Evolutionary conservation across 1,140 invertebrate genomes (phyloP), one percentile per base, ranked within the genome.

Genomic region (Hyposmocoma kahamanoa): DNA sequence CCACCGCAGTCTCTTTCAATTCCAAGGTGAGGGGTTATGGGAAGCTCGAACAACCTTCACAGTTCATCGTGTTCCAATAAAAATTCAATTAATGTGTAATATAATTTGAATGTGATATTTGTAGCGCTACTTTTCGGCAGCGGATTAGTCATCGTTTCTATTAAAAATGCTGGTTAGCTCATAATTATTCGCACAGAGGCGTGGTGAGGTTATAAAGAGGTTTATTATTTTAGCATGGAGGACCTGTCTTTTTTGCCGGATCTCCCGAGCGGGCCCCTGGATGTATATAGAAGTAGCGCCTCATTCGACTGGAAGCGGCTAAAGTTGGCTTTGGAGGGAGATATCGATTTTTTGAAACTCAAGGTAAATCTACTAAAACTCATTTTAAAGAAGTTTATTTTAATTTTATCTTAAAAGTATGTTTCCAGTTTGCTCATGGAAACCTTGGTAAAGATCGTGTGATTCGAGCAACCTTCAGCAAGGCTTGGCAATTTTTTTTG

Each of bases 291-390:
- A 60, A 91, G 90, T 56, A 88, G 86, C 48, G 90, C 93, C 3
- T 90, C 90, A 5, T 96, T 96, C 67, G 88, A 94, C 71, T 96
- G 94, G 94, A 94, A 94, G 74, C 82, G 89, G 51, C 88, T 96
- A 76, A 92, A 90, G 58, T 56, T 93, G 28, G 89, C 92, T 45
- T 80, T 95, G 38, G 92, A 95, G 72, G 90, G 90, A 70, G 90
- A 91, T 50, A 90, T 93, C 62, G 88, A 93, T 36, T 79, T 91
- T 43, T 77, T 95, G 20, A 89, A 89, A 74, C 90, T 92, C 45
- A 94, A 94, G 88, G 93, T 94, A 76, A 73, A 62, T 65, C 8
- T 3, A 17, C n/a, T n/a, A n/a, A n/a, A n/a, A n/a, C n/a, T n/a
- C n/a, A n/a, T n/a, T n/a, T n/a, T n/a, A n/a, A n/a, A n/a, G n/a